Percentiles rank a stretch among this genome's conserved stretches.
These are phyloP conservation scores for Drosophila nr. medialis DNA, from an alignment of 2,888 invertebrate species.

Conservation along the genomic window DNA sequence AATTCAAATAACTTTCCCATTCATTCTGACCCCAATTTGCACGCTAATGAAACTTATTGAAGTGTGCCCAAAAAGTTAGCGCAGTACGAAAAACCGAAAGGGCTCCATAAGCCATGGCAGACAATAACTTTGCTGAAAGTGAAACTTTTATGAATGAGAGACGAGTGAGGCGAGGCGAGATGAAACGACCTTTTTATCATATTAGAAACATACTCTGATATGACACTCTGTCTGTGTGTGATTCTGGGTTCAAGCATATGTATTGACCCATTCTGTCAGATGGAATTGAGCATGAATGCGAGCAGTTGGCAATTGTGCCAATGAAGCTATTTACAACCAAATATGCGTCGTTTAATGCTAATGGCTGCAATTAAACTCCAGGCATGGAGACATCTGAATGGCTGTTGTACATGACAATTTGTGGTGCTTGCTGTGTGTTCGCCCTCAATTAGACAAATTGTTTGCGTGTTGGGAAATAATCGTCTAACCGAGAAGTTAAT, in stretches of 20 bases:
- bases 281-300: constrained; percentile 13
- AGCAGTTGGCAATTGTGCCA: constrained; percentile 25
- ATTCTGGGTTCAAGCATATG: constrained; percentile 1
- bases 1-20: constrained; percentile 45
- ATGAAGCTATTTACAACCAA: constrained; percentile 51
- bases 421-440: constrained; percentile 52
- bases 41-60: constrained; percentile 64
- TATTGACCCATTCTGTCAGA: constrained; percentile 24
- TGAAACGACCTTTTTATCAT: not conserved
- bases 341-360: constrained; percentile 51
- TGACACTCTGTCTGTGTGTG: not conserved
- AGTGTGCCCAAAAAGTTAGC: constrained; percentile 26
- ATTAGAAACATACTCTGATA: constrained; percentile 7
- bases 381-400: constrained; percentile 29
- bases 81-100: constrained; percentile 30
- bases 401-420: constrained; percentile 45
- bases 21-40: constrained; percentile 58
- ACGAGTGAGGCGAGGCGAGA: not conserved
- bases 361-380: constrained; percentile 58
- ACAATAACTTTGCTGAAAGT: constrained; percentile 31
- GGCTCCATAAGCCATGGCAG: constrained; percentile 54
- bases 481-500: constrained; percentile 6
- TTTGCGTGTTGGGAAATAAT: constrained; percentile 48
- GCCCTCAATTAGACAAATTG: constrained; percentile 49
- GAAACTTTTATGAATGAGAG: constrained; percentile 40